Conservation (phyloP, 2,888 invertebrate genomes). For the Drosophila paranaensis region DNA sequence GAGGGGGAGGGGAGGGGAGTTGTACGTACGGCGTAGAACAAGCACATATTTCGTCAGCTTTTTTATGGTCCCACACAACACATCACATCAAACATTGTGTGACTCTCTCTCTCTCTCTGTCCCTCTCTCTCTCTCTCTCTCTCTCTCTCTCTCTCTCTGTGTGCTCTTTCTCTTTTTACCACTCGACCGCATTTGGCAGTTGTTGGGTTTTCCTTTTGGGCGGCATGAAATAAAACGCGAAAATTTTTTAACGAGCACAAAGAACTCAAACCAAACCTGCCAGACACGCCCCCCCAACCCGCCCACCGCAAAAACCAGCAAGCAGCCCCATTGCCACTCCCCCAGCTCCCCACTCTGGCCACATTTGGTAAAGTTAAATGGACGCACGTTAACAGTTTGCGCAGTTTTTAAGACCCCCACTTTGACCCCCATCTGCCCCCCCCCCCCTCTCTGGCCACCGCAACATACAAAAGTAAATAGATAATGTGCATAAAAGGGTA, state of each 20-base stretch:
- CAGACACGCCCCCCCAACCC: conserved; percentile 29
- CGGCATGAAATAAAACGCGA: conserved; percentile 74
- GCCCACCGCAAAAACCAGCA: conserved; percentile 47
- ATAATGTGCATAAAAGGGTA: conserved; percentile 9
- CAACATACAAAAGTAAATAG: conserved; percentile 32
- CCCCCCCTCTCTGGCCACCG: background rate
- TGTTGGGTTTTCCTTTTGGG: conserved; percentile 53
- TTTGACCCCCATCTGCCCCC: background rate
- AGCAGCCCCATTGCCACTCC: conserved; percentile 13
- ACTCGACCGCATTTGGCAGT: conserved; percentile 68
- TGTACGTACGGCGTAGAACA: conserved; percentile 45
- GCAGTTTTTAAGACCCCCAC: conserved; percentile 44
- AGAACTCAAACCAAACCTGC: conserved; percentile 57
- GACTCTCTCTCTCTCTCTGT: conserved; percentile 20
- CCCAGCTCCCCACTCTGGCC: conserved; percentile 24
- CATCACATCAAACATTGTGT: conserved; percentile 50
- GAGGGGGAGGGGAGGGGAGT: background rate
- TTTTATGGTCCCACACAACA: conserved; percentile 49
- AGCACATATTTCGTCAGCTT: conserved; percentile 61
- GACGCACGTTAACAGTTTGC: conserved; percentile 70
- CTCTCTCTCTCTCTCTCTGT: background rate
- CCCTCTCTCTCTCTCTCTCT: conserved; percentile 9
- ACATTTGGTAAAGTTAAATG: conserved; percentile 67
- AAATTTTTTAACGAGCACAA: conserved; percentile 78
- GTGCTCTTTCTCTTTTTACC: conserved; percentile 9